Evolutionary conservation across 1,140 invertebrate genomes (phyloP).

Genomic region (Papilio aristodemus): DNA sequence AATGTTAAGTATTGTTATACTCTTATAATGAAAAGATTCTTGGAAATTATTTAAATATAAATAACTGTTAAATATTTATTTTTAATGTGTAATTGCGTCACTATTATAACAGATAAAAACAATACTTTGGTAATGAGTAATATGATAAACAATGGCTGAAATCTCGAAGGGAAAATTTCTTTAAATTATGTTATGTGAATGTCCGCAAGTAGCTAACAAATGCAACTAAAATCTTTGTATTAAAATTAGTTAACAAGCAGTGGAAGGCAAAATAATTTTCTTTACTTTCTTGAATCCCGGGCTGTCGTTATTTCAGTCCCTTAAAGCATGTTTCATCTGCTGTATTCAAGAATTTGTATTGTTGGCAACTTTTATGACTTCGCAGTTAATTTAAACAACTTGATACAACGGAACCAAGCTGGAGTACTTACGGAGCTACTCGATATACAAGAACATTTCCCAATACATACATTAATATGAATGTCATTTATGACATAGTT

Average conservation of each 20-base stretch:
- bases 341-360: conserved; percentile 21
- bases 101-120: no score
- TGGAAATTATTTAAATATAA: background rate
- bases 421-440: background rate
- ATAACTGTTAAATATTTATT: no score
- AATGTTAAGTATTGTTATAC: conserved; percentile 2
- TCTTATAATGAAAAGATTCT: background rate
- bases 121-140: no score
- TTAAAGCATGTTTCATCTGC: conserved; percentile 15
- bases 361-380: conserved; percentile 15
- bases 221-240: conserved; percentile 4
- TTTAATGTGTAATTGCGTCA: no score
- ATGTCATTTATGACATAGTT: no score
- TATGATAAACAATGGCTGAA: no score
- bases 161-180: background rate
- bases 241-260: conserved; percentile 16
- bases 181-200: background rate
- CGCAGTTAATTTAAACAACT: conserved; percentile 9
- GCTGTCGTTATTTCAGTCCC: conserved; percentile 16
- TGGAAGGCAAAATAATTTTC: conserved; percentile 10
- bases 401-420: background rate
- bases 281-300: conserved; percentile 14
- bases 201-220: background rate
- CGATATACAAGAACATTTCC: background rate
- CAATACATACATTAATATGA: background rate